Conservation (phyloP, 2,797 vertebrate species). For the Rhincodon typus region DNA sequence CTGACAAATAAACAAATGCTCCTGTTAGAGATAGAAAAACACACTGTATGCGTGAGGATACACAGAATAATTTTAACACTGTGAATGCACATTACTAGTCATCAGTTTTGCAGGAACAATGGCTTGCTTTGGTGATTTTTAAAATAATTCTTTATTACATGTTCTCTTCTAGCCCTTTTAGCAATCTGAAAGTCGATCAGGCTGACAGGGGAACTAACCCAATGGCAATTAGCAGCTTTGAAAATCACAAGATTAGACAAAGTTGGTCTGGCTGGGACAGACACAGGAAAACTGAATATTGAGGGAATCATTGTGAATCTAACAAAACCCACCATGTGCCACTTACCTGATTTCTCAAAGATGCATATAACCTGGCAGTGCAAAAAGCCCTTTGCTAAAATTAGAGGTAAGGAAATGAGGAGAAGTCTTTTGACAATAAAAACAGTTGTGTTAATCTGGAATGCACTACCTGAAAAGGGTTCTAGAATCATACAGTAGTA, state of each 20-base stretch:
- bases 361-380: neutral
- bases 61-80: neutral
- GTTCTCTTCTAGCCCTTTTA: neutral
- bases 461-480: neutral
- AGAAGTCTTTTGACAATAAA: neutral
- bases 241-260: neutral
- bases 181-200: neutral
- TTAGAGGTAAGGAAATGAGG: neutral
- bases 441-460: neutral
- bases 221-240: neutral
- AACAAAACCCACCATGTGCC: neutral
- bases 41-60: neutral
- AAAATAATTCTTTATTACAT: neutral
- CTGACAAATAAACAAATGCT: slow-evolving; percentile 45
- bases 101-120: neutral
- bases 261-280: neutral
- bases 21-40: neutral
- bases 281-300: too few species aligned
- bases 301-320: neutral
- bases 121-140: neutral
- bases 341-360: neutral
- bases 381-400: neutral
- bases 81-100: neutral
- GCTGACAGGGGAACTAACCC: neutral
- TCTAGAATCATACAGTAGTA: neutral